Evolutionary conservation across 2,113 vertebrate species (phyloP), one percentile per base, ranked within the genome.

Genomic region (Solea solea): DNA sequence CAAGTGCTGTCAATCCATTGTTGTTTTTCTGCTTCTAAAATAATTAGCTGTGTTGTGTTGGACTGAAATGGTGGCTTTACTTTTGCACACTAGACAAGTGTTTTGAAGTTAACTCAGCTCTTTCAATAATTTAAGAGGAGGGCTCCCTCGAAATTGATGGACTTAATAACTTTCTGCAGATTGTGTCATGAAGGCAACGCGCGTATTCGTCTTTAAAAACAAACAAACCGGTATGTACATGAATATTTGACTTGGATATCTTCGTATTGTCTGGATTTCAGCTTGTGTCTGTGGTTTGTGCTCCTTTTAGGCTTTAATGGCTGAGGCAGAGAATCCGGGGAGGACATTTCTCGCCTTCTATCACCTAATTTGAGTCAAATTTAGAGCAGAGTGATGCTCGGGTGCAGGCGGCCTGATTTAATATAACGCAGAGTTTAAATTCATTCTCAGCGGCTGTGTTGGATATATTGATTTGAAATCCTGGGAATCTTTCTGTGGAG

Each of bases 381-480:
- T 77, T 81, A 42, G 60, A 69, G 63, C 41, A n/a, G 54, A 63
- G 21, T 64, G 54, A 53, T 76, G 58, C 68, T 57, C 21, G 15
- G 72, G 73, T 39, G 57, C 21, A 55, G 59, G 56, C 48, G 42
- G 50, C 41, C 53, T 51, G 63, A 69, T 84, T 76, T 75, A 58
- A 82, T 76, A 60, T 44, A 78, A 75, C 85, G 27, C 52, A 41
- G 59, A 56, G 51, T 74, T 41, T 57, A 74, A 61, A 79, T 79
- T 76, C 45, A 48, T 84, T 89, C 51, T 66, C 64, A 39, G 74
- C 53, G 44, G 65, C 74, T 44, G n/a, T 81, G 87, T 65, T 77
- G 82, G 80, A 78, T 64, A 52, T 86, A 92, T 93, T 69, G 90
- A 92, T 92, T 86, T 70, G 5, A 76, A 73, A 79, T 83, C 66